These are phyloP conservation scores for Ophion obscuratus DNA, from an alignment of 2,888 invertebrate species.

Conservation along the genomic window DNA sequence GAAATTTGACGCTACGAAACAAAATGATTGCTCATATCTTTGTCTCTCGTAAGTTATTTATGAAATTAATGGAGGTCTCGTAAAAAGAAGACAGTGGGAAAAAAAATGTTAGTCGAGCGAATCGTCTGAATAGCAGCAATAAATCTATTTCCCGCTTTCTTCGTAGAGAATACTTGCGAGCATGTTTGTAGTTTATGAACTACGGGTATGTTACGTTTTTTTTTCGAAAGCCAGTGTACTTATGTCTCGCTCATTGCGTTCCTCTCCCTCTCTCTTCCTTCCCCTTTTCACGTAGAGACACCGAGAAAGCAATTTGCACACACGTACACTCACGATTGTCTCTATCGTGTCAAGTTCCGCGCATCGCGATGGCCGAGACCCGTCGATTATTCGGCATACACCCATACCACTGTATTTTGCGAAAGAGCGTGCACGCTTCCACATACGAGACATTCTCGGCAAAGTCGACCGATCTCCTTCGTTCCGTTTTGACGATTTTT, in stretches of 20 bases:
- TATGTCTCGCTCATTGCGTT: constrained; percentile 54
- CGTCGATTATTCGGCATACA: constrained; percentile 34
- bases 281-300: not conserved
- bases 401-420: constrained; percentile 7
- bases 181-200: constrained; percentile 34
- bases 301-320: constrained; percentile 43
- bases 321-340: not conserved
- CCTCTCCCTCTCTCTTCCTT: not conserved
- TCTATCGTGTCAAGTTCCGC: constrained; percentile 50
- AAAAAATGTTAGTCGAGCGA: constrained; percentile 21
- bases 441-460: not conserved
- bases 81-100: constrained; percentile 24
- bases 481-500: not conserved
- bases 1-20: constrained; percentile 1
- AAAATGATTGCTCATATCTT: constrained; percentile 56
- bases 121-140: constrained; percentile 48
- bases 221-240: constrained; percentile 62
- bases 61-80: constrained; percentile 19
- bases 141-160: constrained; percentile 64
- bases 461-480: not conserved
- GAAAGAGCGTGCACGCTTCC: not conserved
- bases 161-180: constrained; percentile 60
- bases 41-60: constrained; percentile 50
- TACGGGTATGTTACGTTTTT: constrained; percentile 19
- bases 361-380: constrained; percentile 51